Percentiles rank a stretch among this genome's conserved stretches.
These are phyloP conservation scores for Achlya flavicornis DNA, from an alignment of 2,888 invertebrate species.

Conservation along the genomic window DNA sequence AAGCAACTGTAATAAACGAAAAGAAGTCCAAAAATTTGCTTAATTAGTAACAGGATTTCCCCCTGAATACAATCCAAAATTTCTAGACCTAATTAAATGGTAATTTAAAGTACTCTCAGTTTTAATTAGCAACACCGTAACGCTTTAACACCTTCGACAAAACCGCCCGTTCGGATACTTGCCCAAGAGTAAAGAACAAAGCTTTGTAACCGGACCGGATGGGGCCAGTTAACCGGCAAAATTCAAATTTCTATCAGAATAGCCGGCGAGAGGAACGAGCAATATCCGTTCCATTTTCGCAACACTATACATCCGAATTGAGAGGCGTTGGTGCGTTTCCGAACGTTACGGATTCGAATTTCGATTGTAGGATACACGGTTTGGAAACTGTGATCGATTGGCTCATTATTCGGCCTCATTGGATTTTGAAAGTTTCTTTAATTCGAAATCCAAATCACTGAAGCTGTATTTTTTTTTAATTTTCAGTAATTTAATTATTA, in stretches of 20 bases:
- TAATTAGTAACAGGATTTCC: neutral
- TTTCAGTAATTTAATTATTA: conserved; percentile 15
- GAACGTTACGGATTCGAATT: conserved; percentile 59
- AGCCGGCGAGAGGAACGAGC: conserved; percentile 76
- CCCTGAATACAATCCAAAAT: neutral
- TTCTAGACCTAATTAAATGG: conserved; percentile 7
- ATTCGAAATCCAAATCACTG: neutral
- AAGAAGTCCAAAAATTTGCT: neutral
- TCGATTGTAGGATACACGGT: conserved; percentile 53
- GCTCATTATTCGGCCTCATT: conserved; percentile 14
- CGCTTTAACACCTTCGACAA: conserved; percentile 39
- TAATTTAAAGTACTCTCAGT: conserved; percentile 19
- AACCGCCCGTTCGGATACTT: conserved; percentile 46
- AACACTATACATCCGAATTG: conserved; percentile 65
- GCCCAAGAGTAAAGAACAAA: conserved; percentile 64
- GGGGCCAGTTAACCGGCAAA: conserved; percentile 80
- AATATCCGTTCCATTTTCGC: conserved; percentile 83
- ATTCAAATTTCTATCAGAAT: conserved; percentile 81
- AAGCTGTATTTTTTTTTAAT: conserved; percentile 9
- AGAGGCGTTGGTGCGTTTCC: conserved; percentile 73
- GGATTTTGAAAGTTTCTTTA: conserved; percentile 18
- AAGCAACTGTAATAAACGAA: neutral
- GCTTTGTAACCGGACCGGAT: conserved; percentile 67
- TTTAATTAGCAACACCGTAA: conserved; percentile 39
- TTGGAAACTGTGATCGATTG: conserved; percentile 32